Evolutionary conservation across 2,797 vertebrate genomes (phyloP), one percentile per base, ranked within the genome.

Genomic region (Microctenopoma lineatum): DNA sequence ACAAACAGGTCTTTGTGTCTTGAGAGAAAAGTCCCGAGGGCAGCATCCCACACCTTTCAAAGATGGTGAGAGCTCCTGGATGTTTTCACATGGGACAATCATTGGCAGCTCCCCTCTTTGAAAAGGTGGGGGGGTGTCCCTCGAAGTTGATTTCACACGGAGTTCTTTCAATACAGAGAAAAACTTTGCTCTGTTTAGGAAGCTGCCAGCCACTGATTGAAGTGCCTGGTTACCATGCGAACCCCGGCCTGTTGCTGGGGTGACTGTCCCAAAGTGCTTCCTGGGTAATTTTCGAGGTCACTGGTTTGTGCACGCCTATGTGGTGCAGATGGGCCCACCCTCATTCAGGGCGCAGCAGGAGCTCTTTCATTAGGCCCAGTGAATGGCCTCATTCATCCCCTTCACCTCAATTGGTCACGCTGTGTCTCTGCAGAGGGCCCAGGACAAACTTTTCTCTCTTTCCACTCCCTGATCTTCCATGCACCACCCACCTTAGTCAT

Each of bases 231-330:
- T 93, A 90, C 93, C 90, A 93, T 93, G 93, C 63, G 80, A 92
- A 90, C 90, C 89, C 83, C 84, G 60, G 88, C 86, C 86, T 88
- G 93, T 94, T 93, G 92, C 92, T 92, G 89, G 87, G 93, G 93
- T 77, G 90, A 94, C 92, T 89, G 85, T 90, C 89, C 92, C 86
- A 91, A 90, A 94, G 92, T 93, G 92, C 91, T 94, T 94, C 93
- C 93, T 94, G 91, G 91, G 92, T 93, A 93, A 93, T 93, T 93
- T 93, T 93, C 87, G 92, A 94, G 94, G 93, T 94, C 92, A 94
- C 92, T 92, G 92, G 92, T 93, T 94, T 92, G 91, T 93, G 93
- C 91, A 93, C 87, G 92, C 92, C 92, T 93, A 90, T 89, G 90
- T 90, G 91, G 70, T 91, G 87, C 92, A 93, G 92, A 93, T 91